Percentiles rank a stretch among this genome's conserved stretches.
Evolutionary conservation across 2,113 vertebrate genomes (phyloP).

Genomic region (Atractosteus spatula): DNA sequence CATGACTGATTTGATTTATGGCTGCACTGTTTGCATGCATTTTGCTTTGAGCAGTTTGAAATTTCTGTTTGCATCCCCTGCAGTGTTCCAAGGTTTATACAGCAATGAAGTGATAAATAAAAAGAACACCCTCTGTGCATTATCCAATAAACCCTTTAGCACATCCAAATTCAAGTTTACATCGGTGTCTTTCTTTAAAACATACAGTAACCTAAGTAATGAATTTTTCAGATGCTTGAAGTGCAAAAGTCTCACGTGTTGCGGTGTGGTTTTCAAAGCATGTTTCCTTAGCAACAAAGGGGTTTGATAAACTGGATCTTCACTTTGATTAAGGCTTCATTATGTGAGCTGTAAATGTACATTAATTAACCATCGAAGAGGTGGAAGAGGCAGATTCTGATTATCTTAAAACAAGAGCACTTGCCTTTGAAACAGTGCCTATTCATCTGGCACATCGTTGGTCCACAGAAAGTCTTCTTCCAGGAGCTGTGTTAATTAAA

Average conservation of each 20-base stretch:
- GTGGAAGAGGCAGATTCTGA: neutral
- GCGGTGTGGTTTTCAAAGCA: conserved; percentile 30
- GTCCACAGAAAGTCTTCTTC: neutral
- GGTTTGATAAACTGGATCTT: conserved; percentile 21
- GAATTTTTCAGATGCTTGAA: conserved; percentile 16
- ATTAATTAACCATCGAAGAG: conserved; percentile 14
- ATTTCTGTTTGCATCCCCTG: too few relatives aligned
- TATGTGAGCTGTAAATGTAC: conserved; percentile 7
- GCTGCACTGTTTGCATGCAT: too few relatives aligned
- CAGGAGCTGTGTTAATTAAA: neutral
- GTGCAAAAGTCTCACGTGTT: conserved; percentile 16
- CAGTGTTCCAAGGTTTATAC: too few relatives aligned
- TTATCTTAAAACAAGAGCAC: neutral
- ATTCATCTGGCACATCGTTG: neutral
- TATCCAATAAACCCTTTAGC: too few relatives aligned
- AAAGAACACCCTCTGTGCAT: neutral
- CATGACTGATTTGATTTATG: too few relatives aligned
- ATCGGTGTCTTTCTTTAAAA: conserved; percentile 17
- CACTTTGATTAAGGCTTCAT: conserved; percentile 40
- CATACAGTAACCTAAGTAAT: neutral
- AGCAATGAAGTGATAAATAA: neutral
- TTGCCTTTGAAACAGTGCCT: conserved; percentile 15
- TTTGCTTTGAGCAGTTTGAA: too few relatives aligned
- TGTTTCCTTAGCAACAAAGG: conserved; percentile 21
- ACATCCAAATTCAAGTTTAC: neutral